phyloP scores from a whole-genome alignment of 1,140 invertebrate genomes.

The Zaprionus davidi region DNA sequence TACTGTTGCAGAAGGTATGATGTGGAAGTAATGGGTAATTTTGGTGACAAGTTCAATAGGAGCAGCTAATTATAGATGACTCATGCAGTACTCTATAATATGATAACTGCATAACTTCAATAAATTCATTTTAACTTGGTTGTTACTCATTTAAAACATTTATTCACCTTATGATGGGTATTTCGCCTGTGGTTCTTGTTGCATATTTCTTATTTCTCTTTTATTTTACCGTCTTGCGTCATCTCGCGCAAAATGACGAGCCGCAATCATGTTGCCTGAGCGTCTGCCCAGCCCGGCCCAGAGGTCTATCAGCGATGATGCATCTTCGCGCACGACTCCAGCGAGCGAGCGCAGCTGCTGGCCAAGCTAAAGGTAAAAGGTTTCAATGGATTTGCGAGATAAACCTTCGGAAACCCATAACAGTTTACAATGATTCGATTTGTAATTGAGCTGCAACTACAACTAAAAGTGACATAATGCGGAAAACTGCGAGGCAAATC shows the following conservation, averaged over 20 bases:
- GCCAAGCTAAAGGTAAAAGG: slow-evolving; percentile 55
- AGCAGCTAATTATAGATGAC: too few species aligned
- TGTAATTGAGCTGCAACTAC: slow-evolving; percentile 44
- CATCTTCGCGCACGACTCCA: slow-evolving; percentile 68
- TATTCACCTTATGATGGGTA: neutral
- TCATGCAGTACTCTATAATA: too few species aligned
- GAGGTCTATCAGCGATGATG: slow-evolving; percentile 51
- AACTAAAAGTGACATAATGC: slow-evolving; percentile 60
- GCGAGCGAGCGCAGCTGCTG: slow-evolving; percentile 21
- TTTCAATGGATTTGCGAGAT: slow-evolving; percentile 30
- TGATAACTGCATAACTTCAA: neutral
- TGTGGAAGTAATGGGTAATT: too few species aligned
- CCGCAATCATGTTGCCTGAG: slow-evolving; percentile 7
- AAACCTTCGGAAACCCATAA: slow-evolving; percentile 59
- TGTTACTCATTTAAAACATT: neutral
- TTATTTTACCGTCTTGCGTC: slow-evolving; percentile 50
- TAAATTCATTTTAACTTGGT: neutral
- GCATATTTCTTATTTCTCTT: neutral
- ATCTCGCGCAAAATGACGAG: slow-evolving; percentile 19
- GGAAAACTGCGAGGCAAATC: slow-evolving; percentile 43
- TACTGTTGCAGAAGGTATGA: too few species aligned
- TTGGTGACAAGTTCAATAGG: too few species aligned
- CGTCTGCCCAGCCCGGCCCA: slow-evolving; percentile 14
- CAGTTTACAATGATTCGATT: slow-evolving; percentile 32
- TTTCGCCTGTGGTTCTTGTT: neutral